Conservation (phyloP, 64 coral and sea anemone genomes). For the Stichodactyla mertensii region DNA sequence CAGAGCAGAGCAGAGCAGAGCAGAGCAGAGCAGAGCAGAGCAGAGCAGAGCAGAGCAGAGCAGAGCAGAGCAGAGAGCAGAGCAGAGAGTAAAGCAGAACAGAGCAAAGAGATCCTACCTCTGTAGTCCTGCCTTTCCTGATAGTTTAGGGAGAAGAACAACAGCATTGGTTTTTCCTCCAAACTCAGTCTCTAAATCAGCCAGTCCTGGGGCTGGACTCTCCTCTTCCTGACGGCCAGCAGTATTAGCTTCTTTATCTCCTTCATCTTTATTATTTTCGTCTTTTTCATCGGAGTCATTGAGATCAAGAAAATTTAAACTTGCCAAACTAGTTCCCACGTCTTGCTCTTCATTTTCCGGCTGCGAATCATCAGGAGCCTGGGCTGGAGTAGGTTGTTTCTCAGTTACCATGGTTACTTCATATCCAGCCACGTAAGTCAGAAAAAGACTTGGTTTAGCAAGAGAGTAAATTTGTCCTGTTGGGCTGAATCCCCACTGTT, state of each 20-base stretch:
- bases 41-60: too few relatives aligned
- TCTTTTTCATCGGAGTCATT: background rate
- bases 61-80: too few relatives aligned
- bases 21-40: too few relatives aligned
- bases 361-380: background rate
- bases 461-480: slow-evolving; percentile 87
- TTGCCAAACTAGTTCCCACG: background rate
- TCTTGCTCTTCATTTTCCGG: background rate
- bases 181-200: slow-evolving; percentile 46
- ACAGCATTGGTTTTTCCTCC: slow-evolving; percentile 37
- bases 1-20: too few relatives aligned
- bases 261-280: background rate
- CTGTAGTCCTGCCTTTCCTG: slow-evolving; percentile 42
- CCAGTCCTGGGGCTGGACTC: background rate
- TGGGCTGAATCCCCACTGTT: slow-evolving; percentile 85
- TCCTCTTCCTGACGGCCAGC: background rate
- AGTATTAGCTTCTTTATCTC: background rate
- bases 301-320: slow-evolving; percentile 18
- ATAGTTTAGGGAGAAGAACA: slow-evolving; percentile 40
- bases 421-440: slow-evolving; percentile 67
- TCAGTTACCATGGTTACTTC: background rate
- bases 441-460: slow-evolving; percentile 60
- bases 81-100: too few relatives aligned
- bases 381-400: background rate
- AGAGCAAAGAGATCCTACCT: slow-evolving; percentile 21